phyloP scores from a whole-genome alignment of 2,113 vertebrate genomes.

The Thermophis baileyi region DNA sequence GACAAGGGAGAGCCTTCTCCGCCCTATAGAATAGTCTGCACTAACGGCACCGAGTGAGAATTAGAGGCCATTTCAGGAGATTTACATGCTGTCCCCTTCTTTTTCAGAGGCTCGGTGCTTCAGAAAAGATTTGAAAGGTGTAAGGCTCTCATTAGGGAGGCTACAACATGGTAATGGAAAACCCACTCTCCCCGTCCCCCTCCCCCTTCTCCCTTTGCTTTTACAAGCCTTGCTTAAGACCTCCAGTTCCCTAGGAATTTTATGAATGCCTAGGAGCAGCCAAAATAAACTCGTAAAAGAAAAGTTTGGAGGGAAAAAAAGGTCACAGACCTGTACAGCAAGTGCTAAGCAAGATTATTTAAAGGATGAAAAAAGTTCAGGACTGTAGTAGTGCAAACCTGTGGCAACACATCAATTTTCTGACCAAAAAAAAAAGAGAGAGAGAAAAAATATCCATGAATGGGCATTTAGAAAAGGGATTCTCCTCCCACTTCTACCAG shows the following conservation, averaged over 20 bases:
- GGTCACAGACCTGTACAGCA: conserved; percentile 72
- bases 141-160: conserved; percentile 49
- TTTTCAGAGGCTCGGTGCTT: conserved; percentile 51
- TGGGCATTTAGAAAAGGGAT: background rate
- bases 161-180: conserved; percentile 67
- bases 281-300: conserved; percentile 83
- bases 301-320: conserved; percentile 70
- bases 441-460: background rate
- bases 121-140: conserved; percentile 50
- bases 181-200: conserved; percentile 52
- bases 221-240: conserved; percentile 76
- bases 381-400: background rate
- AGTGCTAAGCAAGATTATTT: conserved; percentile 72
- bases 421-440: background rate
- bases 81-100: conserved; percentile 12
- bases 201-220: conserved; percentile 72
- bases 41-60: conserved; percentile 30
- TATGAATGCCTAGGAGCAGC: conserved; percentile 77
- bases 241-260: conserved; percentile 79
- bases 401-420: background rate
- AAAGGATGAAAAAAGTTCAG: conserved; percentile 34
- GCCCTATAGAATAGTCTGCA: conserved; percentile 26
- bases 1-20: conserved; percentile 76
- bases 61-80: conserved; percentile 32
- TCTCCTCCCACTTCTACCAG: background rate